A percentile compares a stretch with the other conserved stretches of the same genome.
These are phyloP conservation scores for Andrena flavipes DNA, from an alignment of 2,888 invertebrate genomes.

Conservation along the genomic window DNA sequence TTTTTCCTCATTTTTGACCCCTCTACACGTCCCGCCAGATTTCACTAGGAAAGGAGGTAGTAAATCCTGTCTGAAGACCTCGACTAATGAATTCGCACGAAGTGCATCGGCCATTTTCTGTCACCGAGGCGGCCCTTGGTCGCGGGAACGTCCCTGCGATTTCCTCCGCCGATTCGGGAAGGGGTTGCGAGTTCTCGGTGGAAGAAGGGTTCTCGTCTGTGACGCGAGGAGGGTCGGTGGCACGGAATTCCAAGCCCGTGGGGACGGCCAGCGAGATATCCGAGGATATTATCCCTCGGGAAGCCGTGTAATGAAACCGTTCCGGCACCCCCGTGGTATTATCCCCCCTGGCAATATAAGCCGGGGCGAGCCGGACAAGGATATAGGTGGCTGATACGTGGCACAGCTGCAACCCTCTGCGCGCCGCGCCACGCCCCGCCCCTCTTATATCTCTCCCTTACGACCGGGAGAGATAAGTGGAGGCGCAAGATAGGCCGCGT, in stretches of 20 bases:
- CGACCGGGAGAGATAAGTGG: constrained; percentile 45
- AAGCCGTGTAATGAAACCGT: constrained; percentile 84
- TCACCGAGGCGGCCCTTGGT: constrained; percentile 30
- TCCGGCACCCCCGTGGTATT: constrained; percentile 81
- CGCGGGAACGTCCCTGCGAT: constrained; percentile 51
- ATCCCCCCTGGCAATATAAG: constrained; percentile 74
- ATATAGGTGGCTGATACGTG: constrained; percentile 71
- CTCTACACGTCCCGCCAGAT: no score
- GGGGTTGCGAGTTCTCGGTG: constrained; percentile 58
- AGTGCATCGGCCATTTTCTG: constrained; percentile 66
- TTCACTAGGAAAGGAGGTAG: no score
- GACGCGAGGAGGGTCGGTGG: constrained; percentile 72
- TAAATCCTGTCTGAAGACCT: not conserved
- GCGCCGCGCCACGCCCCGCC: constrained; percentile 58
- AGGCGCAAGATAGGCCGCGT: constrained; percentile 57
- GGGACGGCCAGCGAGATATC: constrained; percentile 77
- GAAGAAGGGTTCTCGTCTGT: constrained; percentile 59
- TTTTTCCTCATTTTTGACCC: no score
- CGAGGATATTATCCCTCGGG: constrained; percentile 81
- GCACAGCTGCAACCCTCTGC: constrained; percentile 63
- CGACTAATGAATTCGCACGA: constrained; percentile 19
- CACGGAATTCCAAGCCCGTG: constrained; percentile 80
- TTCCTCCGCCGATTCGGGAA: constrained; percentile 59
- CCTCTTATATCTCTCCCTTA: constrained; percentile 57
- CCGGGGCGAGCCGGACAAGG: constrained; percentile 60